Conservation (phyloP, 2,797 vertebrate species). For the Helarctos malayanus region DNA sequence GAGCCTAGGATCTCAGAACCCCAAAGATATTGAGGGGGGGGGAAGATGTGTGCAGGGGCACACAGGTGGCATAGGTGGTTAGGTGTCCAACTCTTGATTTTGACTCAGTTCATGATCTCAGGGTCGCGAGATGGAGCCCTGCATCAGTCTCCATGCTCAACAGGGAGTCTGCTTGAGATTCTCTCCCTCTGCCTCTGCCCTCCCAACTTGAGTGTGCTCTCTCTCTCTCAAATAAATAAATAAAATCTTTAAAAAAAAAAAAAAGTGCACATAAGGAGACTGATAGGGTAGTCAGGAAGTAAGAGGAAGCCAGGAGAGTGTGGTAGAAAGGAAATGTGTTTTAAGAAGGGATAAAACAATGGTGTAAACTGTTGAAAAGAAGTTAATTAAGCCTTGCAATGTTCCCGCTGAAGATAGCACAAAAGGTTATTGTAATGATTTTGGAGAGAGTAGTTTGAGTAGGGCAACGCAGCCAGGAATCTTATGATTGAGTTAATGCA, state of each 20-base stretch:
- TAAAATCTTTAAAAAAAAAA: not conserved
- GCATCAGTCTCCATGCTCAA: not conserved
- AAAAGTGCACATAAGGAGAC: not conserved
- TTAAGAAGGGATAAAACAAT: not conserved
- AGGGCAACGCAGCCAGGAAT: not conserved
- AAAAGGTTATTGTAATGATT: not conserved
- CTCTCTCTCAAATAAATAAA: not conserved
- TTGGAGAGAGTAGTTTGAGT: not conserved
- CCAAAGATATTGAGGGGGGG: not conserved
- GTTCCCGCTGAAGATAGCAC: not conserved
- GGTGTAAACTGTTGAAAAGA: not conserved
- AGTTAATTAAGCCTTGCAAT: not conserved
- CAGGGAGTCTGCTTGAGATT: not conserved
- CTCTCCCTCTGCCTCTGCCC: not conserved
- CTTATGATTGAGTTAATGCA: not conserved
- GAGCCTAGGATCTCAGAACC: not conserved
- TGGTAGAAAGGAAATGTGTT: not conserved
- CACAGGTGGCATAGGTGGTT: rapidly evolving
- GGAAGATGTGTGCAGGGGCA: not conserved
- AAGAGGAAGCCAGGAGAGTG: not conserved
- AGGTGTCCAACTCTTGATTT: not conserved
- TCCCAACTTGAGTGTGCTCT: not conserved
- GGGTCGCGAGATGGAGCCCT: not conserved
- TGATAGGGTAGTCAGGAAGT: too few species aligned
- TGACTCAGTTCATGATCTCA: not conserved